Evolutionary conservation across 2,888 invertebrate genomes (phyloP).

Genomic region (Epistrophe eligans): DNA sequence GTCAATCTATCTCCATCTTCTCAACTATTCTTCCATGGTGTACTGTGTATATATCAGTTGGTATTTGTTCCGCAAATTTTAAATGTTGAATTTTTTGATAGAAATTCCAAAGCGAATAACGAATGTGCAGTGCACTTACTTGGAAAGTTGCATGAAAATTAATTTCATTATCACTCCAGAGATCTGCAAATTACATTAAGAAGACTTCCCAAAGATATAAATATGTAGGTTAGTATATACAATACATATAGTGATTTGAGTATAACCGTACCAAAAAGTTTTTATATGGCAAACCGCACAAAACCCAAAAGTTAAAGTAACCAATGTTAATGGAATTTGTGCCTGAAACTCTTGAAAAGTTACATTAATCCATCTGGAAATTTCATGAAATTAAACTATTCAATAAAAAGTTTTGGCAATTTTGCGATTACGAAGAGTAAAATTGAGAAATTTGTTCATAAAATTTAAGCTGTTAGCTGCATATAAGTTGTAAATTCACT

Average conservation of each 20-base stretch:
- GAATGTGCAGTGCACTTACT: background rate
- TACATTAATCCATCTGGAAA: conserved; percentile 12
- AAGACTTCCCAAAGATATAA: background rate
- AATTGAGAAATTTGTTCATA: background rate
- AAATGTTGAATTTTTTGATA: background rate
- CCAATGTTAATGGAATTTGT: conserved; percentile 15
- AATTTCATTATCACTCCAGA: conserved; percentile 19
- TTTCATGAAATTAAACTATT: conserved; percentile 26
- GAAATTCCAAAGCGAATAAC: background rate
- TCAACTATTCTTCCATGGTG: background rate
- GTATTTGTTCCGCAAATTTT: conserved; percentile 18
- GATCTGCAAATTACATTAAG: conserved; percentile 9
- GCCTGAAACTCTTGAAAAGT: background rate
- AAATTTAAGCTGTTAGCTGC: background rate
- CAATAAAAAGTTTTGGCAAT: conserved; percentile 16
- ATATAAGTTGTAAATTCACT: conserved; percentile 19
- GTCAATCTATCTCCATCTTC: background rate
- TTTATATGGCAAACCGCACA: conserved; percentile 9
- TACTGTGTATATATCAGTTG: background rate
- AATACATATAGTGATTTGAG: too few relatives aligned
- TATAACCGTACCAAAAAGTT: too few relatives aligned
- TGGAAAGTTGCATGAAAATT: conserved; percentile 7
- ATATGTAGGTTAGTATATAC: too few relatives aligned
- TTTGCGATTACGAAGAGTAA: conserved; percentile 9
- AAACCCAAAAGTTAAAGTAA: conserved; percentile 14